Conservation (phyloP, 2,113 vertebrate genomes). For the Prunella fulvescens region DNA sequence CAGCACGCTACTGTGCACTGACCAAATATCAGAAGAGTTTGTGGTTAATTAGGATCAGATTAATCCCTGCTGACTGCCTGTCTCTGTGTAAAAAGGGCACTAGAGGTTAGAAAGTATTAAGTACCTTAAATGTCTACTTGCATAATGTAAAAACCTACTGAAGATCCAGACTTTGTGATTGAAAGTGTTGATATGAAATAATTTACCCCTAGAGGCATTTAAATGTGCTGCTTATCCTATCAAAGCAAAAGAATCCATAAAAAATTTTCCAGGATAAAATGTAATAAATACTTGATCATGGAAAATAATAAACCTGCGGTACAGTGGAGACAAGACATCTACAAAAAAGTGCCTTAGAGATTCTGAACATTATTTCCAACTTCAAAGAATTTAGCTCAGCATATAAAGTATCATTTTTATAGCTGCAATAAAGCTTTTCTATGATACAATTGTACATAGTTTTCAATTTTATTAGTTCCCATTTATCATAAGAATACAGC, state of each 20-base stretch:
- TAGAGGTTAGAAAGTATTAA: slow-evolving; percentile 71
- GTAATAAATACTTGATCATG: background rate
- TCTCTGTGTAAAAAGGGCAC: slow-evolving; percentile 69
- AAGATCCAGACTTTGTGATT: slow-evolving; percentile 53
- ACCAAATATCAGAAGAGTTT: slow-evolving; percentile 71
- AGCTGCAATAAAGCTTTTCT: background rate
- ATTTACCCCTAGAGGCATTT: slow-evolving; percentile 2
- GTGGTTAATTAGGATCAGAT: slow-evolving; percentile 69
- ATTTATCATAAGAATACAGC: background rate
- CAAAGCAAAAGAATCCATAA: background rate
- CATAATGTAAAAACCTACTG: slow-evolving; percentile 57
- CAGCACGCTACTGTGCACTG: slow-evolving; percentile 62
- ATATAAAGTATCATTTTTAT: background rate
- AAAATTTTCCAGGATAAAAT: background rate
- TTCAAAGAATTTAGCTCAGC: background rate
- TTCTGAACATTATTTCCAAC: background rate
- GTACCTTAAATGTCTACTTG: slow-evolving; percentile 66
- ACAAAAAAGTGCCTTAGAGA: background rate
- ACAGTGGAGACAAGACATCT: background rate
- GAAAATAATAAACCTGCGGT: background rate
- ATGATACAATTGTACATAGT: background rate
- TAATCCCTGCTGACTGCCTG: slow-evolving; percentile 74
- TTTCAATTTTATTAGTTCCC: background rate
- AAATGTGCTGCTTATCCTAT: background rate
- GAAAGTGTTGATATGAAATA: slow-evolving; percentile 6